Evolutionary conservation across 1,140 invertebrate genomes (phyloP).

Genomic region (Xylocopa sonorina): DNA sequence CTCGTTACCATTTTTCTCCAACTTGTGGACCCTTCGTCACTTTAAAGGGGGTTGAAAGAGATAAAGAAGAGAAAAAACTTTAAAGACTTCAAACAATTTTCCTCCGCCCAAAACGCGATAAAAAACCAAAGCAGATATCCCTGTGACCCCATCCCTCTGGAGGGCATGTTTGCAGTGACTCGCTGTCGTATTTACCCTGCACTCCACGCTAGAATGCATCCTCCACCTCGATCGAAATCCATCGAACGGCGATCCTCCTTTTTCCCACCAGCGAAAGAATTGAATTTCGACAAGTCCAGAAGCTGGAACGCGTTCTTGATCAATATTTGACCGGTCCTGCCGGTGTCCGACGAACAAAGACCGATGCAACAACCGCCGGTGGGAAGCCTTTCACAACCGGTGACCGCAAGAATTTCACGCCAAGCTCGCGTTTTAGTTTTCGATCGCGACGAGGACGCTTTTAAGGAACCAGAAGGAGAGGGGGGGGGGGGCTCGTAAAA

Average conservation of each 20-base stretch:
- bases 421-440: not conserved
- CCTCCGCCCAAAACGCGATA: not conserved
- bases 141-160: not conserved
- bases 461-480: no score
- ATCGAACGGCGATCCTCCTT: not conserved
- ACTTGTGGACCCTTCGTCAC: no score
- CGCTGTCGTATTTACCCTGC: constrained; percentile 26
- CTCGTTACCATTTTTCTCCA: no score
- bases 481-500: constrained; percentile 1
- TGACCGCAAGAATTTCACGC: not conserved
- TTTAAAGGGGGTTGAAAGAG: no score
- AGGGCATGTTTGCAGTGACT: constrained; percentile 11
- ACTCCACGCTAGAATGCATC: not conserved
- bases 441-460: not conserved
- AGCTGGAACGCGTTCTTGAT: constrained; percentile 9
- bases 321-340: constrained; percentile 17
- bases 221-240: not conserved
- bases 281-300: not conserved
- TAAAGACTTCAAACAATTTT: no score
- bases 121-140: not conserved
- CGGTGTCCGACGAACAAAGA: not conserved
- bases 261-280: not conserved
- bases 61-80: not conserved
- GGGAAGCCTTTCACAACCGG: not conserved
- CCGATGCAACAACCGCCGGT: not conserved